Percentiles rank a stretch among this genome's conserved stretches.
Conservation (phyloP, 1,140 invertebrate genomes). For the Lepidurus arcticus region DNA sequence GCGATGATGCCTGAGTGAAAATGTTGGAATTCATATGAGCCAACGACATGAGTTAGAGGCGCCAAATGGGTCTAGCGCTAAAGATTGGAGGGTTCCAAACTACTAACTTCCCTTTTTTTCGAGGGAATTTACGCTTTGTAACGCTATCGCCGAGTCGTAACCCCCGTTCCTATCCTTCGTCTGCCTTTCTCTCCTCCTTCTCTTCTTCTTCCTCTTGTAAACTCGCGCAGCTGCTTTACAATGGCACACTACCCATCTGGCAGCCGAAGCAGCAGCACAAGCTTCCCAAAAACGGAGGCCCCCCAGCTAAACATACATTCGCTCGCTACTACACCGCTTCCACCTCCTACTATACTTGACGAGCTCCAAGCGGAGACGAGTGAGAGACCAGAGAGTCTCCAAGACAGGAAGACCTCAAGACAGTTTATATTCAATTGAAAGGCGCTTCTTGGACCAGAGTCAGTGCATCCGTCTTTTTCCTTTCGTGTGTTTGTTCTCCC, state of each 20-base stretch:
- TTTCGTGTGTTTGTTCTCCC: background rate
- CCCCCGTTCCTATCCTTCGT: background rate
- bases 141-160: background rate
- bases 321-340: background rate
- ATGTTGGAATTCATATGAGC: background rate
- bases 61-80: background rate
- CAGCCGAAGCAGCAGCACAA: background rate
- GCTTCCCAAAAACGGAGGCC: background rate
- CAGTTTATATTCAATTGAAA: background rate
- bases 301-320: background rate
- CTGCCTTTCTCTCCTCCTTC: background rate
- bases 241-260: slow-evolving; percentile 20
- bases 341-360: background rate
- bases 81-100: background rate
- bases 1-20: background rate
- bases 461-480: background rate
- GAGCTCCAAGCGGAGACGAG: background rate
- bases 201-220: background rate
- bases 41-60: background rate
- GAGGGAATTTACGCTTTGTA: background rate
- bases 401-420: background rate
- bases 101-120: background rate
- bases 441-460: background rate
- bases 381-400: background rate
- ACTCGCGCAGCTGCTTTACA: slow-evolving; percentile 20